phyloP scores from a whole-genome alignment of 2,888 invertebrate species.

The Esperia sulphurella region DNA sequence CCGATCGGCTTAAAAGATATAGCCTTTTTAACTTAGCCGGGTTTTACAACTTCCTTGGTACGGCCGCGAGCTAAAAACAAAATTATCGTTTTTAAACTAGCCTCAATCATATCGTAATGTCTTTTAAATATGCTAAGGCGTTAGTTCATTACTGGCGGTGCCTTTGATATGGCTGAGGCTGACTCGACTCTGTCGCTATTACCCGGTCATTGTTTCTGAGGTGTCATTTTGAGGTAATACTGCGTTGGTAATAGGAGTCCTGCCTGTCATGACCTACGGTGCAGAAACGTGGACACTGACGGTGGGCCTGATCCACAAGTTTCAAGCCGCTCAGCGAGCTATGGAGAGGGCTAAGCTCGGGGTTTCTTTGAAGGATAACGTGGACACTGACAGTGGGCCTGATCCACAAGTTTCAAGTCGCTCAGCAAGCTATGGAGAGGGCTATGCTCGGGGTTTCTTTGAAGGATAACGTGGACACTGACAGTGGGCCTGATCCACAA shows the following conservation, averaged over 20 bases:
- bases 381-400: too few species aligned
- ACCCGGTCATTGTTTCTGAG: conserved; percentile 20
- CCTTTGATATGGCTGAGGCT: conserved; percentile 30
- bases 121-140: conserved; percentile 50
- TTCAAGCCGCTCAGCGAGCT: too few species aligned
- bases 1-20: not conserved
- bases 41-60: conserved; percentile 1
- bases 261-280: too few species aligned
- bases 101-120: conserved; percentile 48
- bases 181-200: conserved; percentile 13
- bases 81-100: conserved; percentile 57
- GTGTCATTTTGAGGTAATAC: not conserved
- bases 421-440: too few species aligned
- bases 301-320: too few species aligned
- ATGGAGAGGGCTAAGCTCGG: too few species aligned
- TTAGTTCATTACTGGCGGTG: conserved; percentile 36
- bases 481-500: too few species aligned
- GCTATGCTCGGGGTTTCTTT: too few species aligned
- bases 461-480: too few species aligned
- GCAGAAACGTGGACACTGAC: too few species aligned
- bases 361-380: too few species aligned
- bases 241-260: not conserved
- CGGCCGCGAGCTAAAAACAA: conserved; percentile 30
- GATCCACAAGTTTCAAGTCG: too few species aligned
- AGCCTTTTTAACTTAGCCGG: not conserved